These are phyloP conservation scores for Lordiphosa clarofinis DNA, from an alignment of 1,140 invertebrate species.

Conservation along the genomic window DNA sequence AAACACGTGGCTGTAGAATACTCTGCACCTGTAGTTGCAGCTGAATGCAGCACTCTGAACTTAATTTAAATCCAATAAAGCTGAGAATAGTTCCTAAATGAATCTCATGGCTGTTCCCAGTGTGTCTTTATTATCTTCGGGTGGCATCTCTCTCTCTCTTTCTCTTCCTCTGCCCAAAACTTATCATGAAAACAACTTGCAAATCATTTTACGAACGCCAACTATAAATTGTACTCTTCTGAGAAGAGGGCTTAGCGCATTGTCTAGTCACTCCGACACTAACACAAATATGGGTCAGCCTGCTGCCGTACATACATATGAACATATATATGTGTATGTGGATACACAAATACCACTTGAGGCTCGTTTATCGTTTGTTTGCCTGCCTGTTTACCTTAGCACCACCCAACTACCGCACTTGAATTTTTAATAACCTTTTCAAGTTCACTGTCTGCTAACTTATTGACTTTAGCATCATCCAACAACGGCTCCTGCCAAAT, in stretches of 20 bases:
- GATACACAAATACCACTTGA: constrained; percentile 11
- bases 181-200: constrained; percentile 31
- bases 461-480: constrained; percentile 1
- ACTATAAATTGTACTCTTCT: constrained; percentile 36
- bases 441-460: constrained; percentile 60
- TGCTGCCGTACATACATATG: neutral
- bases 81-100: too few relatives aligned
- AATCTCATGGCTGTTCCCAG: constrained; percentile 2
- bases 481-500: constrained; percentile 8
- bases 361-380: constrained; percentile 11
- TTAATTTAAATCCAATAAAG: too few relatives aligned
- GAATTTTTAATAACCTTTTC: constrained; percentile 71
- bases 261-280: constrained; percentile 13
- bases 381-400: constrained; percentile 58
- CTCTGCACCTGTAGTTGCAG: too few relatives aligned
- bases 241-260: constrained; percentile 21
- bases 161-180: too few relatives aligned
- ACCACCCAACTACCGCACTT: constrained; percentile 66
- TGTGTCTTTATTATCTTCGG: constrained; percentile 20
- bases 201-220: constrained; percentile 61
- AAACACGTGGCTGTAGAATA: too few relatives aligned
- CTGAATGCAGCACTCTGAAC: too few relatives aligned
- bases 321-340: neutral
- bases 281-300: constrained; percentile 5
- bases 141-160: too few relatives aligned